phyloP scores from a whole-genome alignment of 2,113 vertebrate species.

The Agelaius phoeniceus region DNA sequence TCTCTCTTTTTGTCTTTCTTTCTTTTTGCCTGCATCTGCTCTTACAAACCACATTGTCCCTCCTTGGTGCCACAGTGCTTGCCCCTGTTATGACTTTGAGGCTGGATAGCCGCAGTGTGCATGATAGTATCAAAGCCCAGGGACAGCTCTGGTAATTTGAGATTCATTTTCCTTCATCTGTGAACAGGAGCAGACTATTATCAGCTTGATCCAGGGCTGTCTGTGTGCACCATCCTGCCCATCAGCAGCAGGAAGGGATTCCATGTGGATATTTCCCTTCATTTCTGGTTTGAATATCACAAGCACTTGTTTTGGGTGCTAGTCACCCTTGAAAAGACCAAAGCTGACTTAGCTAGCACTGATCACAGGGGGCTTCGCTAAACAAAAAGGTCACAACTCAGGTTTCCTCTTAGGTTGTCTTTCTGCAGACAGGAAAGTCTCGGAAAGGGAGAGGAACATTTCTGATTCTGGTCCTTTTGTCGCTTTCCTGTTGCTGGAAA shows the following conservation, averaged over 20 bases:
- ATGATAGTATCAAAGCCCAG: constrained; percentile 29
- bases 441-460: background rate
- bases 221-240: background rate
- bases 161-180: background rate
- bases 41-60: background rate
- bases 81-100: constrained; percentile 54
- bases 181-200: background rate
- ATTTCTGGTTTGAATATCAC: constrained; percentile 2
- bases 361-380: background rate
- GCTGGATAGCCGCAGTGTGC: background rate
- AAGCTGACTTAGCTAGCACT: background rate
- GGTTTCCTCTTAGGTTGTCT: background rate
- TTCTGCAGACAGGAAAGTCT: background rate
- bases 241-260: background rate
- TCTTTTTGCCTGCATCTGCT: background rate
- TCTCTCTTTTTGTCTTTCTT: background rate
- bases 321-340: background rate
- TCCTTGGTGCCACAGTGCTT: constrained; percentile 45
- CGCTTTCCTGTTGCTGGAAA: background rate
- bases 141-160: constrained; percentile 29
- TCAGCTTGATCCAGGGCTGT: background rate
- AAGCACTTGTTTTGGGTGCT: background rate
- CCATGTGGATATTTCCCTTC: background rate
- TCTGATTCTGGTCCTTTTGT: background rate
- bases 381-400: constrained; percentile 1